Evolutionary conservation across 1,140 invertebrate species (phyloP).

Genomic region (Eulimnadia texana): DNA sequence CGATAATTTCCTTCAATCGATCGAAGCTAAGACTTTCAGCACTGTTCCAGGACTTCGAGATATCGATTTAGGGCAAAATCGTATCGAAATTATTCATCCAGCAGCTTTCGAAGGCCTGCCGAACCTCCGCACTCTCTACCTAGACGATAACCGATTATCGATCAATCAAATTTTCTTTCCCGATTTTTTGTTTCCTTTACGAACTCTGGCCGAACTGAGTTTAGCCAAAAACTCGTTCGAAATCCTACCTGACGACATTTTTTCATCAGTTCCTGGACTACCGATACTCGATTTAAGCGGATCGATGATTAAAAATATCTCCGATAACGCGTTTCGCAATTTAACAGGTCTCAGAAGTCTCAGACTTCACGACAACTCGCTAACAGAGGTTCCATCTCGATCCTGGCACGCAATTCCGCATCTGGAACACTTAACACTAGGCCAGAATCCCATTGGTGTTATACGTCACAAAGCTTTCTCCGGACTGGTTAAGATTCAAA

Average conservation of each 20-base stretch:
- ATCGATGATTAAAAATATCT: constrained; percentile 61
- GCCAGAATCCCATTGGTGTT: constrained; percentile 59
- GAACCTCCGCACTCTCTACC: constrained; percentile 55
- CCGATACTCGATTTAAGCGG: constrained; percentile 60
- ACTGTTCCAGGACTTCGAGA: constrained; percentile 60
- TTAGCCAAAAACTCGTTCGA: constrained; percentile 67
- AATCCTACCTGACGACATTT: constrained; percentile 52
- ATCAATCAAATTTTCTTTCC: constrained; percentile 39
- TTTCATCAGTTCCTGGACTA: constrained; percentile 55
- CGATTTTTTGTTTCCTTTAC: constrained; percentile 41
- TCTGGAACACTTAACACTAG: constrained; percentile 61
- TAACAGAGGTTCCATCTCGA: constrained; percentile 54
- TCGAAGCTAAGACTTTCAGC: constrained; percentile 57
- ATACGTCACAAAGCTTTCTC: constrained; percentile 54
- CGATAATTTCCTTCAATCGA: constrained; percentile 63
- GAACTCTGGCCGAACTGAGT: constrained; percentile 55
- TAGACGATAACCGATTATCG: constrained; percentile 70
- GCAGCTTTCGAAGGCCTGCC: constrained; percentile 60
- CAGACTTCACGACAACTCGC: constrained; percentile 59
- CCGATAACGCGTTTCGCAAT: constrained; percentile 54
- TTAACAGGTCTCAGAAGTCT: constrained; percentile 49
- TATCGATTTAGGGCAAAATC: constrained; percentile 72
- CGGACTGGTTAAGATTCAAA: constrained; percentile 55
- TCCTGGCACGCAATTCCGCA: constrained; percentile 51
- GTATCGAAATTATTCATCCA: constrained; percentile 60